Percentiles rank a stretch among this genome's conserved stretches.
These are phyloP conservation scores for Brachyptera risi DNA, from an alignment of 2,888 invertebrate species.

Conservation along the genomic window DNA sequence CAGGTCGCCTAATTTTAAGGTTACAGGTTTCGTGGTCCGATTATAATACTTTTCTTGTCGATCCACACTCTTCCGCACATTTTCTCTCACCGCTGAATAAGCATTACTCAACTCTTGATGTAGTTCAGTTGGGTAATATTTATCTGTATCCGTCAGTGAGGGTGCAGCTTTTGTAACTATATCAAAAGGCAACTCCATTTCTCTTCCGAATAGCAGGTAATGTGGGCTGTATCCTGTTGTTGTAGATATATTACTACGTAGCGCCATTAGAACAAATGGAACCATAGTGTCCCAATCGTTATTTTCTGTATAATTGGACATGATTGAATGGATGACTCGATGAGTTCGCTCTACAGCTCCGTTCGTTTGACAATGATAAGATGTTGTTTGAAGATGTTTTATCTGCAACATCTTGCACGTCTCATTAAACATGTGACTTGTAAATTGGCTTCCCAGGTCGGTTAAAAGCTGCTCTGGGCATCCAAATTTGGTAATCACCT, in stretches of 20 bases:
- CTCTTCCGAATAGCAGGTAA: background rate
- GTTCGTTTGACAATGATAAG: constrained; percentile 33
- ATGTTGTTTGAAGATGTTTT: constrained; percentile 30
- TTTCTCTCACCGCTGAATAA: background rate
- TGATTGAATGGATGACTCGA: background rate
- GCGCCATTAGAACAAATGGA: background rate
- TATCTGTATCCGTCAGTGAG: background rate
- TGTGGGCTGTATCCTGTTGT: background rate
- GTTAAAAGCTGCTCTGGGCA: constrained; percentile 25
- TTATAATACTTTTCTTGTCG: background rate
- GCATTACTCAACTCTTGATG: background rate
- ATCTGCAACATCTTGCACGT: constrained; percentile 25
- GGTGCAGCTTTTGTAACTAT: background rate
- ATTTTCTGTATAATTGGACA: background rate
- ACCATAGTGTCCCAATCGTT: background rate
- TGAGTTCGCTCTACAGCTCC: constrained; percentile 31
- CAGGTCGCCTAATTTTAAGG: background rate
- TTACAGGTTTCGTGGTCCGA: background rate
- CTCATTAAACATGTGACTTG: constrained; percentile 5
- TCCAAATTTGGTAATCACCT: constrained; percentile 31
- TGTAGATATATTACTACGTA: background rate
- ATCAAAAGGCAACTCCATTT: background rate
- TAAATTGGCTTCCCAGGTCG: constrained; percentile 33
- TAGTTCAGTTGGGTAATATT: background rate
- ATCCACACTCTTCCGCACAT: background rate